Evolutionary conservation across 2,888 invertebrate genomes (phyloP).

Genomic region (Mythimna loreyi): DNA sequence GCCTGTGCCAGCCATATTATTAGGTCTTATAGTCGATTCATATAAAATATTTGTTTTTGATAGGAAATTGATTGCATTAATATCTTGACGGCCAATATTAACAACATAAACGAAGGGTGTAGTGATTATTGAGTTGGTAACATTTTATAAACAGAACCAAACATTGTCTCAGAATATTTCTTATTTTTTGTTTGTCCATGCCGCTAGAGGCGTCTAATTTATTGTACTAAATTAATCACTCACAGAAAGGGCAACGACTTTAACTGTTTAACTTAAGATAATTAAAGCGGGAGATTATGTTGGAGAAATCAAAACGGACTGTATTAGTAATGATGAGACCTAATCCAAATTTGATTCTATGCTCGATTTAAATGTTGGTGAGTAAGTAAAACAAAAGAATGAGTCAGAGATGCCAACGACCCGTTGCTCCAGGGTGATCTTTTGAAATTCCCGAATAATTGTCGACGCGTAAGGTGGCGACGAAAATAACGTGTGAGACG

Average conservation of each 20-base stretch:
- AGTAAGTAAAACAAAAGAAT: constrained; percentile 86
- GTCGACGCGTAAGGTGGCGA: constrained; percentile 87
- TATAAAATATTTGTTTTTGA: constrained; percentile 37
- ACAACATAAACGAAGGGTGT: constrained; percentile 11
- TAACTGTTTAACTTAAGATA: constrained; percentile 39
- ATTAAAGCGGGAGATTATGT: constrained; percentile 38
- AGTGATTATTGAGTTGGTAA: not conserved
- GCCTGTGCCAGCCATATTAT: constrained; percentile 69
- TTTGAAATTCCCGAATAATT: constrained; percentile 90
- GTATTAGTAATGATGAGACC: constrained; percentile 49
- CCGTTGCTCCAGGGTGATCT: constrained; percentile 87
- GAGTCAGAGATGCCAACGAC: constrained; percentile 88
- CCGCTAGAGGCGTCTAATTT: constrained; percentile 22
- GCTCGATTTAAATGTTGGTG: constrained; percentile 65
- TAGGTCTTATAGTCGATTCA: constrained; percentile 64
- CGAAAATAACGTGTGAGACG: constrained; percentile 85
- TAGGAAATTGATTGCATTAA: constrained; percentile 25
- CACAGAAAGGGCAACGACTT: constrained; percentile 51
- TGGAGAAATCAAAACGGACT: constrained; percentile 41
- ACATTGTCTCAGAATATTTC: constrained; percentile 40
- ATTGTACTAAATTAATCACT: constrained; percentile 49
- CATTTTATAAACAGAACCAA: not conserved
- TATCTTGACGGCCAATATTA: constrained; percentile 15
- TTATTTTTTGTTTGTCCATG: constrained; percentile 48
- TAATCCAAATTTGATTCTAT: constrained; percentile 65